Conservation (phyloP, 2,888 invertebrate genomes). For the Trachelus stipa region DNA sequence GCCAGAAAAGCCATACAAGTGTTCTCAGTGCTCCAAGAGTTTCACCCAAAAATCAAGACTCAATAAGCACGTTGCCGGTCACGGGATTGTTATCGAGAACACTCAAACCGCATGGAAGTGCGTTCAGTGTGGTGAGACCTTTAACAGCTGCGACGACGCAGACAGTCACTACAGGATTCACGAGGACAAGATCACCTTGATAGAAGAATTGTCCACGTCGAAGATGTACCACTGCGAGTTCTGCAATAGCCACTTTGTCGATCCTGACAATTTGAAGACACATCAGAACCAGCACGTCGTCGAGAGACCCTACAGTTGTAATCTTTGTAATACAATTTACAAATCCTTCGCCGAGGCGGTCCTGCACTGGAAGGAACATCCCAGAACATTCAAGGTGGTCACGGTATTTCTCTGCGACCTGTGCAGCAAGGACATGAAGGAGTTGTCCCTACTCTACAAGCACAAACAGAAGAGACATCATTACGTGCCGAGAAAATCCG, state of each 20-base stretch:
- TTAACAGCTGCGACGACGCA: slow-evolving; percentile 38
- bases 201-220: slow-evolving; percentile 43
- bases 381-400: slow-evolving; percentile 66
- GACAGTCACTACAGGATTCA: slow-evolving; percentile 45
- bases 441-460: slow-evolving; percentile 69
- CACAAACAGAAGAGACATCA: slow-evolving; percentile 71
- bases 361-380: slow-evolving; percentile 70
- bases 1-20: slow-evolving; percentile 54
- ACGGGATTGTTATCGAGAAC: slow-evolving; percentile 46
- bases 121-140: slow-evolving; percentile 45
- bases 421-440: slow-evolving; percentile 68
- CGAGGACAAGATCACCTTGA: slow-evolving; percentile 38
- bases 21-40: slow-evolving; percentile 50
- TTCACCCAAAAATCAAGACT: slow-evolving; percentile 54
- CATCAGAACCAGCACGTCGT: slow-evolving; percentile 67
- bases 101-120: slow-evolving; percentile 52
- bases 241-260: slow-evolving; percentile 72
- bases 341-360: slow-evolving; percentile 70
- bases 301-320: slow-evolving; percentile 66
- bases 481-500: slow-evolving; percentile 64
- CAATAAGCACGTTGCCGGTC: slow-evolving; percentile 49
- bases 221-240: slow-evolving; percentile 72
- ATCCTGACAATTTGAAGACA: slow-evolving; percentile 66
- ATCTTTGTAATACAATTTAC: slow-evolving; percentile 65
- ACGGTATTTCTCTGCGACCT: slow-evolving; percentile 67